These are phyloP conservation scores for Poeciliopsis turneri DNA, from an alignment of 2,797 vertebrate species.

Conservation along the genomic window DNA sequence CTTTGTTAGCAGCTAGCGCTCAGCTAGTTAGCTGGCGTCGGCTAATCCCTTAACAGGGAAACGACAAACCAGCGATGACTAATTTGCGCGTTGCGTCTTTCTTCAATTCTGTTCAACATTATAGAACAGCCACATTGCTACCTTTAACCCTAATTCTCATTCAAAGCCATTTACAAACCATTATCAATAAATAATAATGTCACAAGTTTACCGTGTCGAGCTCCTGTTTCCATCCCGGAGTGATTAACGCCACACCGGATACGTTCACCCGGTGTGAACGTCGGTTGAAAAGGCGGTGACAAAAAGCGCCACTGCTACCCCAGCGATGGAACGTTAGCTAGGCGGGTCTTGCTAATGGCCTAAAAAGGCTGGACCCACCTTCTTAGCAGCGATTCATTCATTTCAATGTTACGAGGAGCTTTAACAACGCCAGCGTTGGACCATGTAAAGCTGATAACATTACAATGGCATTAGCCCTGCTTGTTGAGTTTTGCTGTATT, in stretches of 20 bases:
- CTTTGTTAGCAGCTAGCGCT: constrained; percentile 78
- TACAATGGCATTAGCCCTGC: background rate
- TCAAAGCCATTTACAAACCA: background rate
- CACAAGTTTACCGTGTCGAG: constrained; percentile 23
- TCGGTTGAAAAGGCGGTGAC: constrained; percentile 53
- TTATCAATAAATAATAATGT: background rate
- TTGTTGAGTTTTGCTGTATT: background rate
- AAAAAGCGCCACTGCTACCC: constrained; percentile 40
- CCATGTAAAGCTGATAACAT: background rate
- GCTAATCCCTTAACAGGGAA: constrained; percentile 55
- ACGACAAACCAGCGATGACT: constrained; percentile 41
- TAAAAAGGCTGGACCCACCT: constrained; percentile 50
- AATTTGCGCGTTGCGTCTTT: constrained; percentile 50
- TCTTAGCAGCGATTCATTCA: constrained; percentile 36
- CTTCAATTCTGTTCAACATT: background rate
- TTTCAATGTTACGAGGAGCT: constrained; percentile 13
- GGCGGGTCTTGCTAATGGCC: constrained; percentile 53
- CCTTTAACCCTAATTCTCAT: no score
- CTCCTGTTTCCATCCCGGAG: constrained; percentile 35
- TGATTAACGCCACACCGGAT: constrained; percentile 23
- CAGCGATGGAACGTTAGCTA: constrained; percentile 48
- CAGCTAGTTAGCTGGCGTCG: constrained; percentile 62
- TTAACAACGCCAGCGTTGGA: constrained; percentile 2
- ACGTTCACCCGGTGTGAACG: constrained; percentile 33
- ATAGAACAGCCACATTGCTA: background rate